Percentiles rank a stretch among this genome's conserved stretches.
Evolutionary conservation across 2,888 invertebrate species (phyloP).

Genomic region (Branchellion lobata): DNA sequence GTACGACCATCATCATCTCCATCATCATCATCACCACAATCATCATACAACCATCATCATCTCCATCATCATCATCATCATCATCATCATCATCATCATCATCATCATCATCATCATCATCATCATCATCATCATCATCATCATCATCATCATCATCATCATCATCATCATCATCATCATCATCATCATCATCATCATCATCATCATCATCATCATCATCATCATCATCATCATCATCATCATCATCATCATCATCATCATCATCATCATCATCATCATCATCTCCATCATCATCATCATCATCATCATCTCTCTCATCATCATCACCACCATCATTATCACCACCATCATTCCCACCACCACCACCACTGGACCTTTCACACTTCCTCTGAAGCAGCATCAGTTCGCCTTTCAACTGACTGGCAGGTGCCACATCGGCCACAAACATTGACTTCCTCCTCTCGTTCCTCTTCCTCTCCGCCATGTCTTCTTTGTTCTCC

Average conservation of each 20-base stretch:
- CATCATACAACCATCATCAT: too few relatives aligned
- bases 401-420: slow-evolving; percentile 60
- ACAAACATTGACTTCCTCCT: slow-evolving; percentile 48
- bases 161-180: slow-evolving; percentile 5
- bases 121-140: slow-evolving; percentile 6
- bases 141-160: slow-evolving; percentile 9
- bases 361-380: slow-evolving; percentile 50
- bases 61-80: slow-evolving; percentile 2
- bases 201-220: slow-evolving; percentile 33
- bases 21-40: too few relatives aligned
- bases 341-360: too few relatives aligned
- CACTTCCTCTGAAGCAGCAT: slow-evolving; percentile 60
- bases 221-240: slow-evolving; percentile 33
- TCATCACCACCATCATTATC: too few relatives aligned
- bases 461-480: slow-evolving; percentile 47
- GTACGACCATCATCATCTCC: too few relatives aligned
- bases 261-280: slow-evolving; percentile 33
- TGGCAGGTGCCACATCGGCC: slow-evolving; percentile 54
- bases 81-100: slow-evolving; percentile 9
- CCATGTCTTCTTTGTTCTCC: slow-evolving; percentile 56
- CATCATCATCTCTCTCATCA: too few relatives aligned
- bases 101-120: slow-evolving; percentile 9
- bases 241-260: slow-evolving; percentile 33
- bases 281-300: slow-evolving; percentile 7
- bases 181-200: slow-evolving; percentile 16